Percentiles rank a stretch among this genome's conserved stretches.
Conservation (phyloP, 2,113 vertebrate species). For the Mesembrinibis cayennensis region DNA sequence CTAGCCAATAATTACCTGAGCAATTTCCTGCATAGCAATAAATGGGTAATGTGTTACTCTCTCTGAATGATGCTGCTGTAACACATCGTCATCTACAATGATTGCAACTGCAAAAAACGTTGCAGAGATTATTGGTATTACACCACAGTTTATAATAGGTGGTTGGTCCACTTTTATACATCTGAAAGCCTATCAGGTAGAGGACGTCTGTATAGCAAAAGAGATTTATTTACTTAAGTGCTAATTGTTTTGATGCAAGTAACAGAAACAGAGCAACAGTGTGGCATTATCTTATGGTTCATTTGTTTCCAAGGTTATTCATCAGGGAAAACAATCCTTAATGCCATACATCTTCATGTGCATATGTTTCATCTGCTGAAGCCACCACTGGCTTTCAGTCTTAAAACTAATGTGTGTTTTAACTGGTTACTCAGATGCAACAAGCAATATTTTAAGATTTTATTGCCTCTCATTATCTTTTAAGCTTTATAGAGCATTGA, state of each 20-base stretch:
- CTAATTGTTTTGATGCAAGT: conserved; percentile 4
- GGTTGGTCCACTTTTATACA: not conserved
- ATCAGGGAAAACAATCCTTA: not conserved
- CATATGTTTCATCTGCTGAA: not conserved
- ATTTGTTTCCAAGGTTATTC: conserved; percentile 6
- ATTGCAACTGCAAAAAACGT: not conserved
- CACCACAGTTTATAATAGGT: not conserved
- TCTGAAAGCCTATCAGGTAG: not conserved
- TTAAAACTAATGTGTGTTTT: not conserved
- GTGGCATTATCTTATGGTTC: not conserved
- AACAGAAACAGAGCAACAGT: not conserved
- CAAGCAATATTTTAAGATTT: conserved; percentile 2
- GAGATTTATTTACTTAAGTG: conserved; percentile 1
- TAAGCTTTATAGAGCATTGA: not conserved
- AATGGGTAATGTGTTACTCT: not conserved
- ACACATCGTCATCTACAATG: not conserved
- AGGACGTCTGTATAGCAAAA: not conserved
- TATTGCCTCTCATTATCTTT: not conserved
- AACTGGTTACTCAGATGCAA: not conserved
- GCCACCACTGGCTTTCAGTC: not conserved
- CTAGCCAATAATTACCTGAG: conserved; percentile 11
- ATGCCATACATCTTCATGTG: not conserved
- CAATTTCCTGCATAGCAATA: conserved; percentile 22
- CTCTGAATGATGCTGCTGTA: not conserved
- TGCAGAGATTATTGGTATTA: not conserved